phyloP scores from a whole-genome alignment of 2,797 vertebrate genomes.

The Thalassophryne amazonica region DNA sequence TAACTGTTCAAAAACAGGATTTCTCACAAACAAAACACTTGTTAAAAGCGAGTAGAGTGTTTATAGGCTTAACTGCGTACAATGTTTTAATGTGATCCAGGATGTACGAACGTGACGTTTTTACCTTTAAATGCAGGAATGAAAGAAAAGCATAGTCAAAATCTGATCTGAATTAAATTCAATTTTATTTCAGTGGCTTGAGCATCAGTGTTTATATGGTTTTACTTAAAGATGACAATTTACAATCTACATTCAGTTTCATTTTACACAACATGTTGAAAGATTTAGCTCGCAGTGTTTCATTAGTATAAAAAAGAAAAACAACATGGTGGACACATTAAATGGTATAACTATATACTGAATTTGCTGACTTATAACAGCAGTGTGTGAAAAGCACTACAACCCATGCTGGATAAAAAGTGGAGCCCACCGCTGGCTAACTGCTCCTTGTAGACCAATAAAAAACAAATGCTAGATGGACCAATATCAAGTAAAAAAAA shows the following conservation, averaged over 20 bases:
- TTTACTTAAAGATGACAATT: no score
- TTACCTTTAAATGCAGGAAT: background rate
- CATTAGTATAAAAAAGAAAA: conserved; percentile 11
- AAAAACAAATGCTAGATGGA: conserved; percentile 71
- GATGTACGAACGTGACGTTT: no score
- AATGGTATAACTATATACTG: conserved; percentile 48
- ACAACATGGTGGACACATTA: conserved; percentile 28
- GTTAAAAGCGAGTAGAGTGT: no score
- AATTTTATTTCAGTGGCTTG: no score
- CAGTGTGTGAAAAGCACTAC: conserved; percentile 50
- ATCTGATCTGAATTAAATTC: no score
- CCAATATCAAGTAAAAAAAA: conserved; percentile 49
- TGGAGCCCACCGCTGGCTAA: conserved; percentile 65
- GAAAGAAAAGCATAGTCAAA: no score
- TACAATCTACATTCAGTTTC: background rate
- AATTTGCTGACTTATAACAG: conserved; percentile 48
- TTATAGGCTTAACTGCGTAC: no score
- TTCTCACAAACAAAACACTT: no score
- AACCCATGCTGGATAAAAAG: conserved; percentile 67
- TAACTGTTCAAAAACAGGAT: no score
- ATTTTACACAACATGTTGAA: background rate
- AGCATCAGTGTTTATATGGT: no score
- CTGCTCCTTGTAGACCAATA: conserved; percentile 72
- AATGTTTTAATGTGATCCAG: no score
- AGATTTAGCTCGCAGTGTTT: background rate